Evolutionary conservation across 1,140 invertebrate species (phyloP), one percentile per base, ranked within the genome.

Genomic region (Hestina assimilis): DNA sequence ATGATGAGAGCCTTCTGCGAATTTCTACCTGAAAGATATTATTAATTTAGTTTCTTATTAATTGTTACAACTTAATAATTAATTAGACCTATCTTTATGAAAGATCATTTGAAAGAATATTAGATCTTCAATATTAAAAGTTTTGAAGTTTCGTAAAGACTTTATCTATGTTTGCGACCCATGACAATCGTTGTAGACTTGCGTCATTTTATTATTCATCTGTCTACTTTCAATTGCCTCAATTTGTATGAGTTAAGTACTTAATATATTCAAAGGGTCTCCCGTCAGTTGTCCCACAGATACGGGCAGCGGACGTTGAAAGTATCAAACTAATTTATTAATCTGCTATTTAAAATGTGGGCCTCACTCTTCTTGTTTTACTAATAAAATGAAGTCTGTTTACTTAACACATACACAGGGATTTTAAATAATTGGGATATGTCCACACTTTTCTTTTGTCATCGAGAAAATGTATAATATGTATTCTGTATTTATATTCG

Each of bases 211-310:
- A 51, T 56, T 62, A 62, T 62, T 62, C 59, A 62, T 52, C 46
- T 50, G 47, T 38, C 45, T 62, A 56, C 46, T 62, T 61, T 60
- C 56, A 62, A 62, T 56, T 51, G 59, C 47, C 41, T 48, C 53
- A 50, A 62, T 62, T 62, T 62, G 53, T 62, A 56, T 56, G 59
- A 52, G 45, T 58, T 62, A 62, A 56, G 59, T 62, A 51, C 52
- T 56, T 53, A 58, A 54, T 59, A 21, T 59, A 59, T 63, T 63
- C 56, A 59, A 58, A 54, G 55, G 61, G 50, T 54, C 50, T 48
- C 45, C 40, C 59, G 56, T 50, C 61, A 63, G 50, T 48, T 59
- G 50, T 54, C 50, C 41, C 35, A 63, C 48, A 41, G 50, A 59
- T 57, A 62, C 41, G 50, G 55, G 43, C 43, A 42, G 21, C 52